These are phyloP conservation scores for Athetis lepigone DNA, from an alignment of 2,888 invertebrate species.

Conservation along the genomic window DNA sequence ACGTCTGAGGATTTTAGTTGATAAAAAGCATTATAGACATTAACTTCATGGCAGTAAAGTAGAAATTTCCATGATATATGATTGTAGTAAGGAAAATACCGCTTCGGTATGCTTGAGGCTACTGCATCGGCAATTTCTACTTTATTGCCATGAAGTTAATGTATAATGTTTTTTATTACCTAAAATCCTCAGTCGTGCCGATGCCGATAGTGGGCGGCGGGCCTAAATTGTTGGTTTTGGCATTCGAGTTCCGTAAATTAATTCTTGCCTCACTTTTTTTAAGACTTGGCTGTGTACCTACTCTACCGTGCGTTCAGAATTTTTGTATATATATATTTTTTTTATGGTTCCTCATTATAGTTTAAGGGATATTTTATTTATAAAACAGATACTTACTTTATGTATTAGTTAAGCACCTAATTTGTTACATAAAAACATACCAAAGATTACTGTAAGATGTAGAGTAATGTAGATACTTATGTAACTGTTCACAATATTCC, in stretches of 20 bases:
- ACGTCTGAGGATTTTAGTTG: no score
- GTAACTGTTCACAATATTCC: neutral
- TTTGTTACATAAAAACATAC: neutral
- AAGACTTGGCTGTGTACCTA: conserved; percentile 40
- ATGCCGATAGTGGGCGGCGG: no score
- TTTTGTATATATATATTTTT: conserved; percentile 20
- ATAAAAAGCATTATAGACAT: no score
- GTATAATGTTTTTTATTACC: no score
- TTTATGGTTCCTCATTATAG: conserved; percentile 19
- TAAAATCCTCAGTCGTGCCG: no score
- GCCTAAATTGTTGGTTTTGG: no score
- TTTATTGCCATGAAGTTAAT: no score
- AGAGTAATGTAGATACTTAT: neutral
- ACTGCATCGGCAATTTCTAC: no score
- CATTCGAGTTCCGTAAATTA: conserved; percentile 15
- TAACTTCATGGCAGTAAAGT: no score
- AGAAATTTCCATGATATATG: no score
- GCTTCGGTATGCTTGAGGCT: no score
- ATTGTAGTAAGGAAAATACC: no score
- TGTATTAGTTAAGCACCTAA: neutral
- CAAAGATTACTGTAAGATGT: neutral
- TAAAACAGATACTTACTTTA: neutral
- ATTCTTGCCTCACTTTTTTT: neutral
- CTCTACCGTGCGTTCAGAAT: conserved; percentile 27
- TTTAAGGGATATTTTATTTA: neutral